Base-by-base conservation (phyloP, 2,888 invertebrate species). In the Apoda limacodes region DNA sequence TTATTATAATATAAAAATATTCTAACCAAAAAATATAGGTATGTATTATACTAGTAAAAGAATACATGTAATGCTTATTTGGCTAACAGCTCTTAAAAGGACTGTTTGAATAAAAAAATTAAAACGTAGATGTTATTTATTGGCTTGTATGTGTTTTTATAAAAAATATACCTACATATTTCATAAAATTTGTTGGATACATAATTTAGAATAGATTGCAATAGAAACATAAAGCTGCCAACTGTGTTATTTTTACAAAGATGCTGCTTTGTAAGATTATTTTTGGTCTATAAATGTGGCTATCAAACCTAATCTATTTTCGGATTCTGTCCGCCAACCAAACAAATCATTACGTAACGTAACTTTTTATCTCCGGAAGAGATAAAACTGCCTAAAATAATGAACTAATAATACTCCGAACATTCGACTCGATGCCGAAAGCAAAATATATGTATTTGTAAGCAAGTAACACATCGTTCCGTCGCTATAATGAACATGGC, bases 401-500 rank as follows among this genome's bases (percentile, higher is more conserved):
- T 68, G 70, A 65, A 66, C 67, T 65, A 69, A 71, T 68, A 69
- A 72, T 52, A 62, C 52, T 61, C 55, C 44, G 55, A 45, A 53
- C 52, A 39, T 38, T 58, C 51, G 54, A 43, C 34, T 41, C 42
- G 48, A 54, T 57, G 55, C 60, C 64, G 61, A 69, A 59, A 68
- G 60, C 60, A 59, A 68, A 72, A 78, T 75, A 72, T 74, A n/a
- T n/a, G n/a, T n/a, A 74, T 75, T 71, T 71, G 64, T 67, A 70
- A 62, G 63, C 68, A 60, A 68, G 69, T 72, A 75, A 78, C 78
- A 76, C 78, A 60, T 78, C 76, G 75, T 80, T 75, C 59, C 66
- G 55, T 51, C 57, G 60, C 60, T 69, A 76, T 80, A 78, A 80
- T 80, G 76, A 80, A 80, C 78, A 80, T 75, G 76, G 75, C 72